Conservation (phyloP, 2,113 vertebrate species). For the Ceyx cyanopectus region DNA sequence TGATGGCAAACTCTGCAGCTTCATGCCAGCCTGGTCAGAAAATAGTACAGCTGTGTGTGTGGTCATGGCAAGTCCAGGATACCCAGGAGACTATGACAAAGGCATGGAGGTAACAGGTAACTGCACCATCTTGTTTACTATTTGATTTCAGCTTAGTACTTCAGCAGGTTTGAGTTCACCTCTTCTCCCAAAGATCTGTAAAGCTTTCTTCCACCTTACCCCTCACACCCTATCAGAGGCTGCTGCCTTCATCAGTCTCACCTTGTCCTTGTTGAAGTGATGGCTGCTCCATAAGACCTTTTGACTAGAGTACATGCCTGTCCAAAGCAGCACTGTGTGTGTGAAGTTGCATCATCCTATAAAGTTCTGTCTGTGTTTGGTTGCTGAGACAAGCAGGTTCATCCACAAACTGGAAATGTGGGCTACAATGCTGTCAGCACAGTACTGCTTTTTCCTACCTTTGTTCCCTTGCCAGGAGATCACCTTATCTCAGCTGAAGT, state of each 20-base stretch:
- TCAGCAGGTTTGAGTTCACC: background rate
- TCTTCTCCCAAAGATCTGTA: background rate
- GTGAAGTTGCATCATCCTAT: background rate
- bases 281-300: background rate
- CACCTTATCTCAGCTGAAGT: background rate
- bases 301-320: background rate
- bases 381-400: background rate
- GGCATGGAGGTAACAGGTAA: constrained; percentile 84
- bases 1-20: constrained; percentile 78
- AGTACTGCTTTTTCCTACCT: background rate
- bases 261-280: background rate
- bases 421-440: background rate
- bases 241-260: background rate
- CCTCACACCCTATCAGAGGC: background rate
- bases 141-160: background rate
- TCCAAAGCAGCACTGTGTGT: background rate
- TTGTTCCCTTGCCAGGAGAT: background rate
- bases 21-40: constrained; percentile 80
- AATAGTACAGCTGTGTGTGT: constrained; percentile 83
- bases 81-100: constrained; percentile 81
- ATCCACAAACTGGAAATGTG: background rate
- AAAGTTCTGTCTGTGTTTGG: background rate
- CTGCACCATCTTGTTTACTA: background rate
- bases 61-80: constrained; percentile 87
- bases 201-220: background rate